Percentiles rank a stretch among this genome's conserved stretches.
phyloP scores from a whole-genome alignment of 2,113 vertebrate species.

The Ammodytes marinus region DNA sequence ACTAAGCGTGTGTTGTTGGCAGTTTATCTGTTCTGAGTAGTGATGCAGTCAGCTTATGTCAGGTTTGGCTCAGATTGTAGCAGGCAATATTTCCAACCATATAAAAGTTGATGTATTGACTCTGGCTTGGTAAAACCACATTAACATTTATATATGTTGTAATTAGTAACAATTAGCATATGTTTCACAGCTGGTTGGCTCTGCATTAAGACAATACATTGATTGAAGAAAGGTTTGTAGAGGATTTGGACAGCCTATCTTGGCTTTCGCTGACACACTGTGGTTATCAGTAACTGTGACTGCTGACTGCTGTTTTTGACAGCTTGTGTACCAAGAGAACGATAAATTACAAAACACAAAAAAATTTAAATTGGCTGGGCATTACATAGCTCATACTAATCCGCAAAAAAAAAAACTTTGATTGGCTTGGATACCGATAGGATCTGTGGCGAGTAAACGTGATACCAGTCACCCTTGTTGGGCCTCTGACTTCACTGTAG shows the following conservation, averaged over 20 bases:
- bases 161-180: neutral
- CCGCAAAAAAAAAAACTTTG: neutral
- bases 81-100: neutral
- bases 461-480: neutral
- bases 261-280: conserved; percentile 22
- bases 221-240: conserved; percentile 16
- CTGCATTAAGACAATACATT: neutral
- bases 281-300: conserved; percentile 35
- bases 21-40: conserved; percentile 10
- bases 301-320: conserved; percentile 50
- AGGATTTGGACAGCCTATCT: conserved; percentile 25
- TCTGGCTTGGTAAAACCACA: neutral
- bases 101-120: neutral
- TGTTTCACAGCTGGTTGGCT: conserved; percentile 19
- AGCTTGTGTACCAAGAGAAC: conserved; percentile 14
- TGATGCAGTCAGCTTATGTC: neutral
- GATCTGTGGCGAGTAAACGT: neutral
- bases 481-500: neutral
- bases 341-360: conserved; percentile 29
- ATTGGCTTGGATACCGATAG: conserved; percentile 10
- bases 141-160: conserved; percentile 7
- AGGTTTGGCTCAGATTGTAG: conserved; percentile 1
- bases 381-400: neutral
- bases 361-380: neutral
- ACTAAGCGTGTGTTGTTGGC: neutral